Evolutionary conservation across 2,888 invertebrate species (phyloP), one percentile per base, ranked within the genome.

Genomic region (Parnassius mnemosyne): DNA sequence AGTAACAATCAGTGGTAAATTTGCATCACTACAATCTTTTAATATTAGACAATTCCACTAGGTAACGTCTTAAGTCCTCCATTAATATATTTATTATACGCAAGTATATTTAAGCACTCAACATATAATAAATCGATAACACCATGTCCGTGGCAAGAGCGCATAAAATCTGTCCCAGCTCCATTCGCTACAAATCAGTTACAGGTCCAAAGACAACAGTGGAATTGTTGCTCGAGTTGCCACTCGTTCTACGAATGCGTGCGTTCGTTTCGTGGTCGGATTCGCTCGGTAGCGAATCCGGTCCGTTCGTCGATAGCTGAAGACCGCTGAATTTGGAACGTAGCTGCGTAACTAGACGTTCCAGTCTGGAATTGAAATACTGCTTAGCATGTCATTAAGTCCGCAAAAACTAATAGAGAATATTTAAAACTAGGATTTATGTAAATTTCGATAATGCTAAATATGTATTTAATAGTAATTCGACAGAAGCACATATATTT

Each of bases 171-270:
- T 78, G 76, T 66, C 71, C 74, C 63, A 78, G 51, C 67, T 78
- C 77, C 75, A 73, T 85, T 84, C 88, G 89, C 88, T 91, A 92
- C 85, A 92, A 92, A 77, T 94, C 93, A 2, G 94, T 94, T 16
- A 94, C 93, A 13, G 93, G 93, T 16, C 94, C 94, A 68, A 93
- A 93, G 55, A 94, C 87, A 44, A 93, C 92, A 46, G 87, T 85
- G 13, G 86, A 78, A 67, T 83, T 83, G 64, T 83, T 84, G 59
- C 84, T 79, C 16, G 86, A 84, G 73, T 87, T 85, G 71, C 78
- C 71, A 76, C 87, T 85, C 52, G 86, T 79, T 20, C 85, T 78
- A 16, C 84, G 82, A 57, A 80, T 74, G 65, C 66, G 70, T 63
- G 69, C 53, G 52, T 67, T 57, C 71, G 77, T 55, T 42, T 89